phyloP scores from a whole-genome alignment of 2,888 invertebrate species.

The Scaptodrosophila latifasciaeformis region DNA sequence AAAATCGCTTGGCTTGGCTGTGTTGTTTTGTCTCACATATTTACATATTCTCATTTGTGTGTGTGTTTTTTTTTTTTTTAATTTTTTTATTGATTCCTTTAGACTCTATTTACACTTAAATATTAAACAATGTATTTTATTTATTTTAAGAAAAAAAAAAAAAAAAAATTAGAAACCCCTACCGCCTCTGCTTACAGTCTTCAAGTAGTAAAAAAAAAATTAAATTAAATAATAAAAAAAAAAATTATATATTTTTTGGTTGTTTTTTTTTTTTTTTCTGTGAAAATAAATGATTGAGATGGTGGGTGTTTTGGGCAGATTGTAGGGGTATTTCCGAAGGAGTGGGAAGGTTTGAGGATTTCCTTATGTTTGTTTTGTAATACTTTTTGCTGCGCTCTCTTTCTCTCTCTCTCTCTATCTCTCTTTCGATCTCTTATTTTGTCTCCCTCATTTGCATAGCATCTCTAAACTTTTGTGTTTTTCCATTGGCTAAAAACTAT shows the following conservation, averaged over 20 bases:
- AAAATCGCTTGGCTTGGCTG: slow-evolving; percentile 20
- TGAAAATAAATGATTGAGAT: too few species aligned
- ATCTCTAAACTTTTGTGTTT: slow-evolving; percentile 61
- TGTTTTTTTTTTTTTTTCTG: slow-evolving; percentile 10
- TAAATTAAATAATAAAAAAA: slow-evolving; percentile 29
- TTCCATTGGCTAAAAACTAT: slow-evolving; percentile 29
- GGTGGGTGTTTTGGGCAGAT: too few species aligned
- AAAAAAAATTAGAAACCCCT: slow-evolving; percentile 40
- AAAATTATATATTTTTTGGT: too few species aligned
- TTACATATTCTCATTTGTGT: slow-evolving; percentile 28
- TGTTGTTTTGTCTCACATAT: slow-evolving; percentile 17
- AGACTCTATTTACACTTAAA: slow-evolving; percentile 49
- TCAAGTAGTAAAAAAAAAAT: slow-evolving; percentile 44
- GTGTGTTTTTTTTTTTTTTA: slow-evolving; percentile 15
- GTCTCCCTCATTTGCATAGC: slow-evolving; percentile 35
- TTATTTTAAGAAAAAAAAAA: too few species aligned
- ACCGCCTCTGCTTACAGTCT: slow-evolving; percentile 66
- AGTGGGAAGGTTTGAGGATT: slow-evolving; percentile 11
- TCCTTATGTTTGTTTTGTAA: slow-evolving; percentile 1
- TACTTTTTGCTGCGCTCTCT: background rate
- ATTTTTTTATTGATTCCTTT: too few species aligned
- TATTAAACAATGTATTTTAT: too few species aligned
- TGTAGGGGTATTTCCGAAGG: too few species aligned
- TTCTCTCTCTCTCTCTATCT: background rate
- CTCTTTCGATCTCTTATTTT: background rate